A percentile compares a stretch with the other conserved stretches of the same genome.
These are phyloP conservation scores for Paramormyrops hopkinsi DNA, from an alignment of 2,797 vertebrate genomes.

Conservation along the genomic window DNA sequence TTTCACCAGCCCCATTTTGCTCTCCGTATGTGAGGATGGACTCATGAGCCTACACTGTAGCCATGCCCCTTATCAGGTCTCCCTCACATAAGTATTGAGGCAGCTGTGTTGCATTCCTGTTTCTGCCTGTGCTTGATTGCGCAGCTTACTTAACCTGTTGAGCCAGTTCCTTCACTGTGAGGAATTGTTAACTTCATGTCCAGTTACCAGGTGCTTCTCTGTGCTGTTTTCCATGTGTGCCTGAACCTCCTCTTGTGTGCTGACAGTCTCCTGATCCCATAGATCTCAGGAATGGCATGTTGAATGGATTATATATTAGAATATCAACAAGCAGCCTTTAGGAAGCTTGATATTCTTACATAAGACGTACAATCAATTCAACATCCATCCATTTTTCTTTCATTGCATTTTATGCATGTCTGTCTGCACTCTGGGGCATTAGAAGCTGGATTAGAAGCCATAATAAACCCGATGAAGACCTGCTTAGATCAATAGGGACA, in stretches of 20 bases:
- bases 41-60: background rate
- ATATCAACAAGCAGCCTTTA: background rate
- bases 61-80: background rate
- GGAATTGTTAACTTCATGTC: background rate
- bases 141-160: background rate
- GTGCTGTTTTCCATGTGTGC: background rate
- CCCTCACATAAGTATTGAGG: background rate
- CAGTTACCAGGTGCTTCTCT: background rate
- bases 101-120: background rate
- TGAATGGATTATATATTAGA: background rate
- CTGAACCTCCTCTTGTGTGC: background rate
- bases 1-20: background rate
- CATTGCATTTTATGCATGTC: background rate
- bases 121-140: background rate
- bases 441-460: background rate
- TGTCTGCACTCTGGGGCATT: background rate
- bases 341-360: background rate
- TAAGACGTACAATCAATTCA: background rate
- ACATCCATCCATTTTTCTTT: background rate
- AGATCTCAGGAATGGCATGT: background rate
- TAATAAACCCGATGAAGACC: background rate
- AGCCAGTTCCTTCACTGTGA: background rate
- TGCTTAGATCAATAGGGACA: background rate
- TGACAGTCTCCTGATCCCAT: background rate
- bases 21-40: background rate